Conservation (phyloP, 2,113 vertebrate genomes). For the Antechinus flavipes region DNA sequence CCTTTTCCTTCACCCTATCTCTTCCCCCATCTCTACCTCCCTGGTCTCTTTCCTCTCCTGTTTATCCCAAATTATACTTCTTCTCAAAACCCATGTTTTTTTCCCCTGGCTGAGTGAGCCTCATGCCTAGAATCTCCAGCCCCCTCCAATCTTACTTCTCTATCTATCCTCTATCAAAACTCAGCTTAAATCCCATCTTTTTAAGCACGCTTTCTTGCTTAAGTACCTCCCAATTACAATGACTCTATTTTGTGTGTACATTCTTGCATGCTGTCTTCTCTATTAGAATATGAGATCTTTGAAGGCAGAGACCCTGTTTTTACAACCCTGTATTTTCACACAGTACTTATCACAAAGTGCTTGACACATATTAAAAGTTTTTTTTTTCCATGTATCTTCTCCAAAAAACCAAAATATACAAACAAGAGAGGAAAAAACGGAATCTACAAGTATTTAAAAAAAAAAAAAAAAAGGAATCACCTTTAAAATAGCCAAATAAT, state of each 20-base stretch:
- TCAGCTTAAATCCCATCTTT: background rate
- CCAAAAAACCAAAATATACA: background rate
- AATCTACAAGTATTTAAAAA: constrained; percentile 5
- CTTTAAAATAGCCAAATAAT: constrained; percentile 15
- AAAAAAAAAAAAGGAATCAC: background rate
- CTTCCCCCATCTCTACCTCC: no score
- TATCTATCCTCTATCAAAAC: background rate
- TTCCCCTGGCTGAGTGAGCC: background rate
- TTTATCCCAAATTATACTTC: background rate
- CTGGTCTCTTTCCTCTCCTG: background rate
- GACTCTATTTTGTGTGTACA: background rate
- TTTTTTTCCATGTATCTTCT: background rate
- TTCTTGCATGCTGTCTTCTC: background rate
- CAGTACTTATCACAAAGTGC: background rate
- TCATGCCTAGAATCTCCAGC: background rate
- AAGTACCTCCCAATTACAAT: background rate
- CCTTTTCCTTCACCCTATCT: background rate
- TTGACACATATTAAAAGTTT: background rate
- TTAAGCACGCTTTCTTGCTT: background rate
- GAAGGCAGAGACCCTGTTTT: background rate
- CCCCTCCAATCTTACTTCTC: background rate
- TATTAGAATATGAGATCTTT: background rate
- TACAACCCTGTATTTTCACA: no score
- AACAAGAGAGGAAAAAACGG: constrained; percentile 45
- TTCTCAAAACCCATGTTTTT: background rate